phyloP scores from a whole-genome alignment of 2,113 vertebrate species.

The Bambusicola thoracicus region DNA sequence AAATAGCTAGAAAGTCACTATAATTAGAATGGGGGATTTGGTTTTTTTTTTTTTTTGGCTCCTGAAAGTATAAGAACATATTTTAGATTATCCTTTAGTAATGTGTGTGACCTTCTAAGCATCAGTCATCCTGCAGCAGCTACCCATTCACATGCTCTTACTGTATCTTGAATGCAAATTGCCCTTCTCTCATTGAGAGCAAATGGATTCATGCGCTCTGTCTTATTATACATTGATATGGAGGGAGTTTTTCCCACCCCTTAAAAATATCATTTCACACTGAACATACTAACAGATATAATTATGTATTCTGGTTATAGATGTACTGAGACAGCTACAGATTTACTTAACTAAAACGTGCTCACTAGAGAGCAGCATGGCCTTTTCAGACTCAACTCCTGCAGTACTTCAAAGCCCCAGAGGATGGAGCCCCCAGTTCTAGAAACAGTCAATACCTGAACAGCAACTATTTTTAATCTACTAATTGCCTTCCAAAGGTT shows the following conservation, averaged over 20 bases:
- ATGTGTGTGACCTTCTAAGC: not conserved
- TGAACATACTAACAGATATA: not conserved
- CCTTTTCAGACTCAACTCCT: not conserved
- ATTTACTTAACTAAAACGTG: not conserved
- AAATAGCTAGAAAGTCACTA: not conserved
- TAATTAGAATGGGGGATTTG: not conserved
- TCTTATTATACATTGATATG: not conserved
- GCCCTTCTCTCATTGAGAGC: not conserved
- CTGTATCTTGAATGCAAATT: not conserved
- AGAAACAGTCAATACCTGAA: not conserved
- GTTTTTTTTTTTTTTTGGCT: not conserved
- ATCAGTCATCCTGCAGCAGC: not conserved
- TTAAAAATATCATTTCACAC: not conserved
- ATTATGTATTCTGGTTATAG: not conserved
- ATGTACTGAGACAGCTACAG: not conserved
- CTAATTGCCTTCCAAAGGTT: not conserved
- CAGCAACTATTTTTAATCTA: not conserved
- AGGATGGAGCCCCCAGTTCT: conserved; percentile 10
- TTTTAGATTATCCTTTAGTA: too few species aligned
- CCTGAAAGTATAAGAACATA: not conserved
- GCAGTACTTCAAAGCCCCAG: not conserved
- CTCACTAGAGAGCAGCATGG: not conserved
- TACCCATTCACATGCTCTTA: not conserved
- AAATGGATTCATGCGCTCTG: not conserved
- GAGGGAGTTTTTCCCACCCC: not conserved